Evolutionary conservation across 1,140 invertebrate genomes (phyloP).

Genomic region (Neoseiulus cucumeris): DNA sequence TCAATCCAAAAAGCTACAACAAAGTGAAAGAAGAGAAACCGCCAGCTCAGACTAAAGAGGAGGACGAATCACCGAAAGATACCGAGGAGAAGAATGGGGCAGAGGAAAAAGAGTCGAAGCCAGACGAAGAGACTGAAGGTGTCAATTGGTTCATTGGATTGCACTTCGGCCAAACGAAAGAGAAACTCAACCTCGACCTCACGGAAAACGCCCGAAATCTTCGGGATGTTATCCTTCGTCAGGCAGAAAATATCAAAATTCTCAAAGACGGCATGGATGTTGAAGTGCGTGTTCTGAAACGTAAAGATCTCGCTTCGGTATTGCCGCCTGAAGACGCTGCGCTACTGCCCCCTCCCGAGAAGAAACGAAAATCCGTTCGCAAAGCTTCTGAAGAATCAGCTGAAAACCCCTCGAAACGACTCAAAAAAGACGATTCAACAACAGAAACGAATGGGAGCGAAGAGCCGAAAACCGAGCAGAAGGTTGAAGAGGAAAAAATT

Average conservation of each 20-base stretch:
- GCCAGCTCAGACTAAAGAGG: constrained; percentile 8
- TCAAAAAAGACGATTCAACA: no score
- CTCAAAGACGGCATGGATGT: constrained; percentile 11
- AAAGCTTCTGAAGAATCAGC: not conserved
- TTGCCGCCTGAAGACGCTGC: not conserved
- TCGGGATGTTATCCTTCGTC: constrained; percentile 39
- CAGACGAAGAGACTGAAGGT: constrained; percentile 31
- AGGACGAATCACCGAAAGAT: constrained; percentile 11
- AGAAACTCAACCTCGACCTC: constrained; percentile 72
- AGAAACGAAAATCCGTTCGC: not conserved
- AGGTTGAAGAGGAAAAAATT: no score
- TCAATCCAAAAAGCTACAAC: constrained; percentile 68
- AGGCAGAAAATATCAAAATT: constrained; percentile 15
- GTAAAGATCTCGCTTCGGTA: not conserved
- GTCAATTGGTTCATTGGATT: constrained; percentile 96
- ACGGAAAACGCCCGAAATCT: constrained; percentile 77
- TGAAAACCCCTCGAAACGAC: not conserved
- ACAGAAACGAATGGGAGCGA: no score
- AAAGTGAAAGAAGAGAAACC: constrained; percentile 21
- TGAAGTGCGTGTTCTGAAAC: not conserved
- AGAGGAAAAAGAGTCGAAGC: constrained; percentile 2
- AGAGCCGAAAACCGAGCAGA: no score
- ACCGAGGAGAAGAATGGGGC: not conserved
- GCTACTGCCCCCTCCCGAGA: not conserved
- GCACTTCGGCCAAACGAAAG: constrained; percentile 54